A percentile compares a stretch with the other conserved stretches of the same genome.
Evolutionary conservation across 53 echinoderm and acorn worm genomes (phyloP).

Genomic region (Crossaster papposus): DNA sequence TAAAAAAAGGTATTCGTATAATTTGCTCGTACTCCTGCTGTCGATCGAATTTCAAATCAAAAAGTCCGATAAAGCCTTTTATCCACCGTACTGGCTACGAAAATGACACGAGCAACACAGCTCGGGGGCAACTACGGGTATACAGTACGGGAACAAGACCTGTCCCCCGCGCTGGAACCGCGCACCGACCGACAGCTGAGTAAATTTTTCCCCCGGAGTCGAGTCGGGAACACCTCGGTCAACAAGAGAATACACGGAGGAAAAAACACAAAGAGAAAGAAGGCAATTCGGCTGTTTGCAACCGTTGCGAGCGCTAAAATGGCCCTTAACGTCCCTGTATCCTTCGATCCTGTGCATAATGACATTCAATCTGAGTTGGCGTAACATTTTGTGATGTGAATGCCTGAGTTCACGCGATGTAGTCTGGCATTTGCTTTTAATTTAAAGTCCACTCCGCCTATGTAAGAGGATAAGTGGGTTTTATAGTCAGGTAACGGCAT

Average conservation of each 20-base stretch:
- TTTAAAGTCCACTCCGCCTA: too few relatives aligned
- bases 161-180: neutral
- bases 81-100: neutral
- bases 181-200: constrained; percentile 27
- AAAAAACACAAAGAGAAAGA: neutral
- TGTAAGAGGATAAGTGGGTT: neutral
- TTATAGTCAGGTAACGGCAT: neutral
- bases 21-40: neutral
- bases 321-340: neutral
- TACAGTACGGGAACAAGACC: neutral
- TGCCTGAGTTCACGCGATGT: neutral
- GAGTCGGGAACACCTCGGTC: neutral
- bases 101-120: neutral
- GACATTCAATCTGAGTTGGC: neutral
- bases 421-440: neutral
- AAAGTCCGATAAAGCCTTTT: neutral
- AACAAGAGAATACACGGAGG: neutral
- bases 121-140: neutral
- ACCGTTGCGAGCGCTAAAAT: neutral
- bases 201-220: constrained; percentile 4
- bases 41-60: neutral
- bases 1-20: neutral
- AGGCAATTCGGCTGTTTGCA: neutral
- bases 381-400: neutral
- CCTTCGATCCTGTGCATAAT: neutral